A percentile compares a stretch with the other conserved stretches of the same genome.
These are phyloP conservation scores for Gymnocypris eckloni DNA, from an alignment of 2,797 vertebrate species.

Conservation along the genomic window DNA sequence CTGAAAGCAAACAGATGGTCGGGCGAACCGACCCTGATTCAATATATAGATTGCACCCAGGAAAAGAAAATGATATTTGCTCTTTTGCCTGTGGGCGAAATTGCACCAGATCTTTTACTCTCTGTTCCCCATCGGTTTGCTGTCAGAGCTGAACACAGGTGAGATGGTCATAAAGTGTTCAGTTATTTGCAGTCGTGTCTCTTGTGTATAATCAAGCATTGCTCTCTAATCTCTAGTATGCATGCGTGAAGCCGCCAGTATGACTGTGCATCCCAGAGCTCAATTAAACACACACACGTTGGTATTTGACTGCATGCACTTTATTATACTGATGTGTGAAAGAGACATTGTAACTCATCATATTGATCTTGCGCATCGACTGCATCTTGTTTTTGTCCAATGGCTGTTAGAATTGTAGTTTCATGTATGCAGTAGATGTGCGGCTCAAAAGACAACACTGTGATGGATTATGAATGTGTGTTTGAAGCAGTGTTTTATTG, in stretches of 20 bases:
- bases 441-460: background rate
- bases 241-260: background rate
- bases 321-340: background rate
- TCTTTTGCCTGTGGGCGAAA: background rate
- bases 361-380: background rate
- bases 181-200: slow-evolving; percentile 3
- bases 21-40: background rate
- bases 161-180: background rate
- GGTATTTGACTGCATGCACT: background rate
- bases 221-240: slow-evolving; percentile 17
- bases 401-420: background rate
- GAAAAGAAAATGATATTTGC: background rate
- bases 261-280: slow-evolving; percentile 25
- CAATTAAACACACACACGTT: slow-evolving; percentile 4
- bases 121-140: background rate
- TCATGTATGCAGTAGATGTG: background rate
- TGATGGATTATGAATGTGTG: background rate
- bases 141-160: background rate
- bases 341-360: background rate
- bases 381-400: background rate
- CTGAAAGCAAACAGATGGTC: background rate
- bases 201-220: slow-evolving; percentile 12
- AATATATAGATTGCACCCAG: slow-evolving; percentile 26
- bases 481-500: background rate
- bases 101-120: background rate